Evolutionary conservation across 2,888 invertebrate species (phyloP).

Genomic region (Antitype chi): DNA sequence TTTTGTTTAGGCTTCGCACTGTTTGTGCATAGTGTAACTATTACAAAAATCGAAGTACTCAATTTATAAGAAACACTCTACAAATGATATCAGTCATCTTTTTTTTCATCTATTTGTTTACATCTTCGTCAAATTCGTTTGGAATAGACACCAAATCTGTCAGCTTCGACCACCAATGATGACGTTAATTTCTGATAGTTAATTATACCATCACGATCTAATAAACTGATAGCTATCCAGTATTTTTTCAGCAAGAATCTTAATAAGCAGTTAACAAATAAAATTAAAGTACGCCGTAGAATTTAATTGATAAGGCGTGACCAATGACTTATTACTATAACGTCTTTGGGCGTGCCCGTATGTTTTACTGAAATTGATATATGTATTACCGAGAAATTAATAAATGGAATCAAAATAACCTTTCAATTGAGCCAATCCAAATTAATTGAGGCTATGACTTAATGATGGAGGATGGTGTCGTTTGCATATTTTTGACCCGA

Average conservation of each 20-base stretch:
- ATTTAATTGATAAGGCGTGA: conserved; percentile 58
- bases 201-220: conserved; percentile 3
- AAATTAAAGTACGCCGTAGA: conserved; percentile 18
- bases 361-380: conserved; percentile 47
- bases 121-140: neutral
- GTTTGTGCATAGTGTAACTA: too few relatives aligned
- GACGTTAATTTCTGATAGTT: neutral
- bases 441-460: conserved; percentile 71
- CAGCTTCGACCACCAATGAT: conserved; percentile 8
- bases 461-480: conserved; percentile 77
- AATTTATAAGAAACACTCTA: neutral
- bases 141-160: neutral
- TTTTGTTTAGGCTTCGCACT: too few relatives aligned
- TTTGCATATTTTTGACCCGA: conserved; percentile 78
- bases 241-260: conserved; percentile 9
- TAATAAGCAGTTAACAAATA: conserved; percentile 38
- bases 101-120: neutral
- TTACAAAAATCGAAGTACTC: neutral
- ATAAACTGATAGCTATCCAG: conserved; percentile 1
- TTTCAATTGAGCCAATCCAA: conserved; percentile 73
- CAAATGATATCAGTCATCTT: neutral
- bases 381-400: conserved; percentile 39
- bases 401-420: conserved; percentile 60
- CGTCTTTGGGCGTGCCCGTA: conserved; percentile 46
- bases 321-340: conserved; percentile 43